phyloP scores from a whole-genome alignment of 2,113 vertebrate genomes.

The Talpa occidentalis region DNA sequence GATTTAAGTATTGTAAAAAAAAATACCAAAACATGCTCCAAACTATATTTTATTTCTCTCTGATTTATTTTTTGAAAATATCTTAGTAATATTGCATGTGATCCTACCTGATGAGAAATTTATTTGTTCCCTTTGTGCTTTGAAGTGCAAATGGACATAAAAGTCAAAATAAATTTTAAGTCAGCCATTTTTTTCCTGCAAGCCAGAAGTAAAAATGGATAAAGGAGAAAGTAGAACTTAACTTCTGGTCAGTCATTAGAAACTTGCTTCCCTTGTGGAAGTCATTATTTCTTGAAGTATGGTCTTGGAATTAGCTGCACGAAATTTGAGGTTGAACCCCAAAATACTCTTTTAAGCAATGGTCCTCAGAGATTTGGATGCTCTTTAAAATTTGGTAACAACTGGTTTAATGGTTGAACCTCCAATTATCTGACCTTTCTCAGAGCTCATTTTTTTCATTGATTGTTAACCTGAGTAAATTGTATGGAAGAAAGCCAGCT shows the following conservation, averaged over 20 bases:
- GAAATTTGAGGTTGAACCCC: neutral
- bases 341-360: neutral
- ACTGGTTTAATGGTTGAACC: neutral
- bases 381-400: neutral
- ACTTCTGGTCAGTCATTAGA: neutral
- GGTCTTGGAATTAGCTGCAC: neutral
- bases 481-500: neutral
- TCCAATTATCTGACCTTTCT: neutral
- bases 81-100: neutral
- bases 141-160: neutral
- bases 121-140: neutral
- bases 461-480: neutral
- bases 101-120: neutral
- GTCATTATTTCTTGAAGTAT: conserved; percentile 32
- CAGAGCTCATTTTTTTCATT: neutral
- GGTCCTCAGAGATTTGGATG: neutral
- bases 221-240: neutral
- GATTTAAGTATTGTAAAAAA: neutral
- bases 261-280: neutral
- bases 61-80: conserved; percentile 1
- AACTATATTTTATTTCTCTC: neutral
- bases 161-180: neutral
- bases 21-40: neutral
- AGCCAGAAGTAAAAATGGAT: neutral
- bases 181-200: neutral